Conservation (phyloP, 2,797 vertebrate species). For the Phylloscopus collybita region DNA sequence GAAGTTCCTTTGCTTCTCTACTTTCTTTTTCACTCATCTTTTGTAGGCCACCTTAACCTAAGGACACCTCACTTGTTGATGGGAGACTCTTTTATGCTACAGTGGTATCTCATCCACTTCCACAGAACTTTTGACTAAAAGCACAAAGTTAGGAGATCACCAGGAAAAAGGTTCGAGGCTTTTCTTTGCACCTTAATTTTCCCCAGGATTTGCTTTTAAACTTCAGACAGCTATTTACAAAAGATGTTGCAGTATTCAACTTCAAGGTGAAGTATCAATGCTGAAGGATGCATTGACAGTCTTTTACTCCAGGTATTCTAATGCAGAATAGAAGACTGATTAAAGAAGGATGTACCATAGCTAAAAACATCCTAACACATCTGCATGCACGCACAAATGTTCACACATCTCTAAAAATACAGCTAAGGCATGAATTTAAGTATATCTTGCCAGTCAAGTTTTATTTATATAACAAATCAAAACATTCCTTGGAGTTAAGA, state of each 20-base stretch:
- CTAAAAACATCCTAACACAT: background rate
- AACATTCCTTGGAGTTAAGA: background rate
- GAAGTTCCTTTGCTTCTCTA: background rate
- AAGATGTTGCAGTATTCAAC: background rate
- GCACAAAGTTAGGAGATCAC: background rate
- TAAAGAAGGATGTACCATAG: background rate
- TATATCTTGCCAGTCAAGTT: background rate
- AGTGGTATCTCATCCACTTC: background rate
- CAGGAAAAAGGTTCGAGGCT: background rate
- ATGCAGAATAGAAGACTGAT: background rate
- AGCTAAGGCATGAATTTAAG: background rate
- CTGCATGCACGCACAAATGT: background rate
- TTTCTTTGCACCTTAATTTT: background rate
- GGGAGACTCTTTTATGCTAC: background rate
- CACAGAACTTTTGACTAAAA: background rate
- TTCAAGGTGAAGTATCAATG: background rate
- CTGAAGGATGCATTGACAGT: background rate
- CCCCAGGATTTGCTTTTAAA: background rate
- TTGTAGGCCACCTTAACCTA: background rate
- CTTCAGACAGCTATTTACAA: background rate
- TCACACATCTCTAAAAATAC: background rate
- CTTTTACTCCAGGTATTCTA: background rate
- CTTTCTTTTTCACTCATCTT: background rate
- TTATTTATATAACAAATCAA: background rate
- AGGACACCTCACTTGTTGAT: background rate